Evolutionary conservation across 2,797 vertebrate genomes (phyloP).

Genomic region (Pantherophis vulpinus): DNA sequence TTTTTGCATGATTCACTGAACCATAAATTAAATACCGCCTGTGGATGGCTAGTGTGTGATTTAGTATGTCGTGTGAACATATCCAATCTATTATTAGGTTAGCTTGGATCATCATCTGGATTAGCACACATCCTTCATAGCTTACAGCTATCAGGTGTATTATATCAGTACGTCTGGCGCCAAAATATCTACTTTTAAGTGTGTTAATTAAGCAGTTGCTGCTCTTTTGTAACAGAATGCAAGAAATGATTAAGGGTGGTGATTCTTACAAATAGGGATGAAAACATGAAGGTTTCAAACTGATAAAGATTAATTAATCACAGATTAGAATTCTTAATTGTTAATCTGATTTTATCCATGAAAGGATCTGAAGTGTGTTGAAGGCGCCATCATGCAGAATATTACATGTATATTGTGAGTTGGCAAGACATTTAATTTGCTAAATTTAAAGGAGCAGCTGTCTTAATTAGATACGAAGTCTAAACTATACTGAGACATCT

Average conservation of each 20-base stretch:
- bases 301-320: constrained; percentile 10
- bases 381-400: neutral
- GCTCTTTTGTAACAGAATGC: constrained; percentile 16
- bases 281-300: neutral
- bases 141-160: neutral
- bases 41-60: neutral
- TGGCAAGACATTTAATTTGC: neutral
- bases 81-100: neutral
- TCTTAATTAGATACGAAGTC: neutral
- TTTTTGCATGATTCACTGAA: neutral
- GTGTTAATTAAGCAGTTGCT: neutral
- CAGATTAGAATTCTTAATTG: constrained; percentile 1
- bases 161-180: neutral
- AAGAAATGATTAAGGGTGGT: neutral
- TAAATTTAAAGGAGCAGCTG: neutral
- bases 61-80: neutral
- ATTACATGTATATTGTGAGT: neutral
- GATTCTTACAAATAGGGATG: neutral
- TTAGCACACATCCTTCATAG: neutral
- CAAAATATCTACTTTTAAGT: constrained; percentile 2
- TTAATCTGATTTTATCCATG: constrained; percentile 17
- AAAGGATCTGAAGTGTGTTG: constrained; percentile 8
- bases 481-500: neutral
- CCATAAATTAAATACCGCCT: neutral
- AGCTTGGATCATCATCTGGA: neutral